Evolutionary conservation across 30 jellyfish, hydroid and myxozoan species (phyloP).

Genomic region (Cassiopea andromeda): DNA sequence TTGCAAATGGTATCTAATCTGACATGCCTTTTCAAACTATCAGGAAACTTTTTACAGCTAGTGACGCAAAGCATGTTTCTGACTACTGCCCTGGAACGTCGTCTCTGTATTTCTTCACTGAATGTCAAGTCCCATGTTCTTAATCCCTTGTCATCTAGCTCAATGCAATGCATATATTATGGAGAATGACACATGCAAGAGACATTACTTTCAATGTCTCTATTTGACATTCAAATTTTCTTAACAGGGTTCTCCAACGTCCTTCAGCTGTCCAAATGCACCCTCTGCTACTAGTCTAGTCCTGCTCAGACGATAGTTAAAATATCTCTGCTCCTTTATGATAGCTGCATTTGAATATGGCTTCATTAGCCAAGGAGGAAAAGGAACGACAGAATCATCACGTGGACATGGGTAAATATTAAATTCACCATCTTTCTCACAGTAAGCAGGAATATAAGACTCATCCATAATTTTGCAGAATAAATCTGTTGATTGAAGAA

Average conservation of each 20-base stretch:
- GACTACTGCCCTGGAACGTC: slow-evolving; percentile 46
- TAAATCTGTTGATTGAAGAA: slow-evolving; percentile 64
- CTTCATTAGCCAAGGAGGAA: slow-evolving; percentile 55
- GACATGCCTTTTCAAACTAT: slow-evolving; percentile 35
- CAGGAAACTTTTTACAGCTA: slow-evolving; percentile 31
- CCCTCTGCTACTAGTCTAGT: slow-evolving; percentile 64
- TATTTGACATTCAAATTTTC: slow-evolving; percentile 29
- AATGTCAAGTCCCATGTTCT: slow-evolving; percentile 57
- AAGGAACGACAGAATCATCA: slow-evolving; percentile 65
- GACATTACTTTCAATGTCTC: slow-evolving; percentile 37
- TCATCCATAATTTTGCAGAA: slow-evolving; percentile 4
- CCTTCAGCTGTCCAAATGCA: slow-evolving; percentile 81
- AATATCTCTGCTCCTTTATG: slow-evolving; percentile 44
- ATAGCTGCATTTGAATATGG: slow-evolving; percentile 49
- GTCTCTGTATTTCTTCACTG: slow-evolving; percentile 15
- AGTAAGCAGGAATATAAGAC: slow-evolving; percentile 33
- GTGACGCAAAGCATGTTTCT: slow-evolving; percentile 56
- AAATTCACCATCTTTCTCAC: slow-evolving; percentile 2
- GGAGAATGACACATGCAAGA: slow-evolving; percentile 65
- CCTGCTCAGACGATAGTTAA: slow-evolving; percentile 54
- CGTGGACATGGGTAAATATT: slow-evolving; percentile 30
- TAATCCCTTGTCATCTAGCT: slow-evolving; percentile 46
- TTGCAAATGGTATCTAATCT: slow-evolving; percentile 29
- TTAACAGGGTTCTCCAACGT: slow-evolving; percentile 38
- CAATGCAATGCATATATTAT: slow-evolving; percentile 64